Percentiles rank a stretch among this genome's conserved stretches.
Evolutionary conservation across 2,797 vertebrate genomes (phyloP).

Genomic region (Siniperca obscura): DNA sequence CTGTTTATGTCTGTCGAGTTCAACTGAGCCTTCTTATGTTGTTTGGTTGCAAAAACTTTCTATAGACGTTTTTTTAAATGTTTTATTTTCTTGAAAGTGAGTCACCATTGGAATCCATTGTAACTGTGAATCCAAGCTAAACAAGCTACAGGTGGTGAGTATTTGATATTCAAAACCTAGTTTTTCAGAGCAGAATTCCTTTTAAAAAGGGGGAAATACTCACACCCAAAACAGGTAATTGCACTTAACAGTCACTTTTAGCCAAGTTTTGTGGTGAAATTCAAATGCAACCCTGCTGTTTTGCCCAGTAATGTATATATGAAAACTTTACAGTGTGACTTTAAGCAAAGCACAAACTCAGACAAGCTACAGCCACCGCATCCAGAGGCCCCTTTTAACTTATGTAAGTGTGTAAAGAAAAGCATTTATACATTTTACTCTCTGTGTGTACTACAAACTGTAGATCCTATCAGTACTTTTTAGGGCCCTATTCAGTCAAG

Average conservation of each 20-base stretch:
- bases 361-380: slow-evolving; percentile 32
- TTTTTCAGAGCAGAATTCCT: slow-evolving; percentile 6
- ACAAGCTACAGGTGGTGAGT: neutral
- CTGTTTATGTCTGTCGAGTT: neutral
- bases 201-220: neutral
- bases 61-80: neutral
- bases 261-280: slow-evolving; percentile 42
- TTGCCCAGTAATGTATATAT: slow-evolving; percentile 22
- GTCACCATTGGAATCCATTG: neutral
- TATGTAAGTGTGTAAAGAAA: slow-evolving; percentile 52
- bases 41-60: neutral
- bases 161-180: slow-evolving; percentile 8
- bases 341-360: slow-evolving; percentile 74
- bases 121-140: slow-evolving; percentile 4
- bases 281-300: slow-evolving; percentile 33
- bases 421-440: slow-evolving; percentile 33
- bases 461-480: slow-evolving; percentile 39
- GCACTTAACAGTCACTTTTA: slow-evolving; percentile 71
- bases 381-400: slow-evolving; percentile 41
- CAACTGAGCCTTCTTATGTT: neutral
- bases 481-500: slow-evolving; percentile 70
- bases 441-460: slow-evolving; percentile 38
- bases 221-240: slow-evolving; percentile 52
- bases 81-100: neutral
- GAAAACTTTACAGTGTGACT: slow-evolving; percentile 32